Evolutionary conservation across 2,888 invertebrate species (phyloP), one percentile per base, ranked within the genome.

Genomic region (Polymixis lichenea): DNA sequence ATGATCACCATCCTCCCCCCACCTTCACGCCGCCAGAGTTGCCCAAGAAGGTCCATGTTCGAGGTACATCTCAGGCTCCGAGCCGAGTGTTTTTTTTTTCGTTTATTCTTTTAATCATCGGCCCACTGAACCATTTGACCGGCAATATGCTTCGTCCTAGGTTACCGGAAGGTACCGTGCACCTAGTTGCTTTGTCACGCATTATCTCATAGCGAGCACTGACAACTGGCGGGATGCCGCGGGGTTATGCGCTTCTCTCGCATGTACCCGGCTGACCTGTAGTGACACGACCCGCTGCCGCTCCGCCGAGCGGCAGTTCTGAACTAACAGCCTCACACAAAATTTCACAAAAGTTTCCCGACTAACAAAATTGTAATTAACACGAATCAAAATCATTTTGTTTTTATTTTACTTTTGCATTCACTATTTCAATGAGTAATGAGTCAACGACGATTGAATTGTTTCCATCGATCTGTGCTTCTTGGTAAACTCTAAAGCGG

Each of bases 1-100:
- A 98, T 98, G 98, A 98, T 97, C 98, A 98, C 98, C 98, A 98
- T 97, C 98, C 98, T 98, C 98, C 98, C 97, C 99, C 99, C 97
- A 99, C 99, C 97, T 99, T 99, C 98, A 99, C 99, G 97, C 99
- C 99, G 97, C 99, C 99, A 98, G 99, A 99, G 98, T 98, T 99
- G 98, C 99, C 99, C 97, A 99, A 99, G 98, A 98, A 98, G 98
- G 98, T 98, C 98, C 99, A 99, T 98, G 98, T 98, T 97, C 98
- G 99, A 98, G 99, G 99, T 98, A 97, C 97, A 95, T 95, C 94
- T 95, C 95, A 94, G 94, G 93, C 94, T 94, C 93, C 93, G 92
- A 93, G 93, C 94, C 94, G 95, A 95, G 95, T 93, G 94, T 89
- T 95, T 95, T 91, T 90, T 92, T 91, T 93, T 93, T 91, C 66